Evolutionary conservation across 2,797 vertebrate species (phyloP).

Genomic region (Sebastes melanostomus): DNA sequence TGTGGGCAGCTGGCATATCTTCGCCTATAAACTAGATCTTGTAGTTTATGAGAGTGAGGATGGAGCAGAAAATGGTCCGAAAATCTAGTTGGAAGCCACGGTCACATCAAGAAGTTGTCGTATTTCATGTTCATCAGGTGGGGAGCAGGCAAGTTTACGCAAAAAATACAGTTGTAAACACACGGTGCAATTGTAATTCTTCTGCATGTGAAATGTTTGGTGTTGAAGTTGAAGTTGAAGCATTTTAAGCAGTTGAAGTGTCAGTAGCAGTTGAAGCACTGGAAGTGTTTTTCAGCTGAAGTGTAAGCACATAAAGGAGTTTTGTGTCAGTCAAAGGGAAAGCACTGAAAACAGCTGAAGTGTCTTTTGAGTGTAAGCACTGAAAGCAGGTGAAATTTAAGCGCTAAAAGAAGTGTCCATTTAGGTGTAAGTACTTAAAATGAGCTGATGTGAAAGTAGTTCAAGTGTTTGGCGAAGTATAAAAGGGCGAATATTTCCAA

Average conservation of each 20-base stretch:
- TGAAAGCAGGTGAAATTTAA: background rate
- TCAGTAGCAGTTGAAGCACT: background rate
- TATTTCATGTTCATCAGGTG: background rate
- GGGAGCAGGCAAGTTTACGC: background rate
- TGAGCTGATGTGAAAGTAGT: too few relatives aligned
- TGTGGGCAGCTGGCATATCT: slow-evolving; percentile 5
- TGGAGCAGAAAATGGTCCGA: background rate
- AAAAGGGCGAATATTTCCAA: too few relatives aligned
- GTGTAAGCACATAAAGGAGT: background rate
- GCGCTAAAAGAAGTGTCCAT: too few relatives aligned
- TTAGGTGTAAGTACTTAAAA: too few relatives aligned
- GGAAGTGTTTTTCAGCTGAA: background rate
- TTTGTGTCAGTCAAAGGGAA: background rate
- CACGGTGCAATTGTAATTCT: background rate
- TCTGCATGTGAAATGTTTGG: background rate
- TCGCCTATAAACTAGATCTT: background rate
- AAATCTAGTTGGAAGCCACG: background rate
- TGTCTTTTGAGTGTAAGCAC: background rate
- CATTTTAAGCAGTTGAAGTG: background rate
- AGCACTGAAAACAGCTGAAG: background rate
- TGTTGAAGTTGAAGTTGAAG: background rate
- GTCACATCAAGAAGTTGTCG: background rate
- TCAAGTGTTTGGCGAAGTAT: too few relatives aligned
- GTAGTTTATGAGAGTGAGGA: background rate
- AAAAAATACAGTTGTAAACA: background rate